A percentile compares a stretch with the other conserved stretches of the same genome.
phyloP scores from a whole-genome alignment of 1,140 invertebrate species.

The Drosophila bifasciata region DNA sequence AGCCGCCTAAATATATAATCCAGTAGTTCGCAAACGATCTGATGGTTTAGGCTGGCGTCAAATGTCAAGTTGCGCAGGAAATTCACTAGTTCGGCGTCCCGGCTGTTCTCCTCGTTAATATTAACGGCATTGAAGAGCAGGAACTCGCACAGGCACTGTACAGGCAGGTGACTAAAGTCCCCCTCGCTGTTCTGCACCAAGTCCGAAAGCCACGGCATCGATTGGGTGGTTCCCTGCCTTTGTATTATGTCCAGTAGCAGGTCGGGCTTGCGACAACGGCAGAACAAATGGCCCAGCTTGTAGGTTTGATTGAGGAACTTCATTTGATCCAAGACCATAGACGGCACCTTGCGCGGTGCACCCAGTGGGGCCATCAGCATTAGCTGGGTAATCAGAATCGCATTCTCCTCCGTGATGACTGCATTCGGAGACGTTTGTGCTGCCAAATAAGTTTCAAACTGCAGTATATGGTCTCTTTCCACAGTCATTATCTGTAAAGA shows the following conservation, averaged over 20 bases:
- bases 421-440: conserved; percentile 91
- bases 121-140: conserved; percentile 89
- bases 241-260: conserved; percentile 97
- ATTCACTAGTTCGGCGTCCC: conserved; percentile 89
- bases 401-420: conserved; percentile 95
- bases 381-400: conserved; percentile 92
- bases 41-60: conserved; percentile 86
- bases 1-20: conserved; percentile 95
- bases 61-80: conserved; percentile 90
- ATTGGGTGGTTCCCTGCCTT: conserved; percentile 92
- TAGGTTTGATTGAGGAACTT: conserved; percentile 91
- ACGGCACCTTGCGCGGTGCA: conserved; percentile 91
- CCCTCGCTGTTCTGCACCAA: conserved; percentile 95
- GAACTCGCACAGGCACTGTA: conserved; percentile 98
- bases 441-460: conserved; percentile 97
- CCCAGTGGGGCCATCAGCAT: conserved; percentile 94
- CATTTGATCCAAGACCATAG: conserved; percentile 91
- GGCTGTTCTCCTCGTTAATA: conserved; percentile 78
- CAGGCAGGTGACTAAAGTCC: conserved; percentile 88
- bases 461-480: conserved; percentile 93
- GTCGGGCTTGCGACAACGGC: conserved; percentile 94
- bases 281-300: conserved; percentile 95
- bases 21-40: conserved; percentile 91
- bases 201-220: conserved; percentile 98
- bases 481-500: conserved; percentile 87